A percentile compares a stretch with the other conserved stretches of the same genome.
These are phyloP conservation scores for Dichetophora obliterata DNA, from an alignment of 2,888 invertebrate species.

Conservation along the genomic window DNA sequence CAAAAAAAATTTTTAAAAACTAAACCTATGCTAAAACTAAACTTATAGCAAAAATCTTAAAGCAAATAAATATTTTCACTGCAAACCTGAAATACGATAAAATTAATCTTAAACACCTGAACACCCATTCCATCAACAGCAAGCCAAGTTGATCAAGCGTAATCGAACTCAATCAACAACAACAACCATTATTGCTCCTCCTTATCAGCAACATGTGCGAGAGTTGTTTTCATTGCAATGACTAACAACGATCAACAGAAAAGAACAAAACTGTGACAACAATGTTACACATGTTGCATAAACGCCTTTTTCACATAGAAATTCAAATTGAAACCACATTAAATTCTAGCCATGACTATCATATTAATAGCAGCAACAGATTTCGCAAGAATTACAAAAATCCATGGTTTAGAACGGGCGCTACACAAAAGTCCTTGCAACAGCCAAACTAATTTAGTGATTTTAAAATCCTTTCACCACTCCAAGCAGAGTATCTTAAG, in stretches of 20 bases:
- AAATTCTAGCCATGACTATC: neutral
- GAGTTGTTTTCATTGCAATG: neutral
- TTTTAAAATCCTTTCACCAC: neutral
- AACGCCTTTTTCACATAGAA: neutral
- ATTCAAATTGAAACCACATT: neutral
- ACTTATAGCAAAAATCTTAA: no score
- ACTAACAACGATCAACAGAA: neutral
- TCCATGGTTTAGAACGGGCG: neutral
- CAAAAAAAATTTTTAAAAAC: no score
- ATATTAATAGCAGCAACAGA: slow-evolving; percentile 20
- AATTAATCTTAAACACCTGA: no score
- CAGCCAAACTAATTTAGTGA: neutral
- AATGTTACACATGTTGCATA: neutral
- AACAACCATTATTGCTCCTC: neutral
- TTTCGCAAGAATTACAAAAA: slow-evolving; percentile 41
- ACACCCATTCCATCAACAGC: no score
- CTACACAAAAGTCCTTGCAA: slow-evolving; percentile 30
- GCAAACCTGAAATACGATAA: no score
- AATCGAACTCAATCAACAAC: neutral
- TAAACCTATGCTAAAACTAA: no score
- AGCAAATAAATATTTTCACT: no score
- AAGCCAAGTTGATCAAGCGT: neutral
- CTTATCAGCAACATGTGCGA: no score
- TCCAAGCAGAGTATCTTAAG: neutral
- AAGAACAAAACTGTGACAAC: neutral